Percentiles rank a stretch among this genome's conserved stretches.
Conservation (phyloP, 2,888 invertebrate genomes). For the Corbicula japonica region DNA sequence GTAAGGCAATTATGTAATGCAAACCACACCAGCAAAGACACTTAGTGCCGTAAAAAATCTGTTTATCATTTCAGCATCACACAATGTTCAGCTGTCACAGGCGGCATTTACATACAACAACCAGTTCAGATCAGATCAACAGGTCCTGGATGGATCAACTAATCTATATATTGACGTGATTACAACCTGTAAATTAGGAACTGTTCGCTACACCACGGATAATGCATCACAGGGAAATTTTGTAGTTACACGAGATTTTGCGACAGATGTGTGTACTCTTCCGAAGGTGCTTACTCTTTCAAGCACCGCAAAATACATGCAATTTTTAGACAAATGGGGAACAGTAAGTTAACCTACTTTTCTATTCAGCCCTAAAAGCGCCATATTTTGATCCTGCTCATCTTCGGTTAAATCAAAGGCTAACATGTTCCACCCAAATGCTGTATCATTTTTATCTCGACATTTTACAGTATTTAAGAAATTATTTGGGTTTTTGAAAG, state of each 20-base stretch:
- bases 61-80: slow-evolving; percentile 6
- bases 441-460: not conserved
- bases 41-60: not conserved
- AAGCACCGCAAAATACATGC: slow-evolving; percentile 15
- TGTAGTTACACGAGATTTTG: slow-evolving; percentile 30
- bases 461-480: not conserved
- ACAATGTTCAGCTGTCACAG: slow-evolving; percentile 1
- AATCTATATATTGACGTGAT: not conserved
- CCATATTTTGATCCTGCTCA: not conserved
- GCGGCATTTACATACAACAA: slow-evolving; percentile 21
- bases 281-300: not conserved
- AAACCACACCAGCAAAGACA: too few species aligned
- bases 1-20: too few species aligned
- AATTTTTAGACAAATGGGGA: slow-evolving; percentile 58
- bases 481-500: not conserved
- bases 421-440: not conserved
- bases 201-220: slow-evolving; percentile 2
- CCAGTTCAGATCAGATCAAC: slow-evolving; percentile 3
- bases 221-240: slow-evolving; percentile 4
- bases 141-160: not conserved
- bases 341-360: slow-evolving; percentile 43
- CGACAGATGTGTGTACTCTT: slow-evolving; percentile 29
- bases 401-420: not conserved
- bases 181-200: slow-evolving; percentile 22
- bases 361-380: not conserved